These are phyloP conservation scores for Erythrolamprus reginae DNA, from an alignment of 2,113 vertebrate species.

Conservation along the genomic window DNA sequence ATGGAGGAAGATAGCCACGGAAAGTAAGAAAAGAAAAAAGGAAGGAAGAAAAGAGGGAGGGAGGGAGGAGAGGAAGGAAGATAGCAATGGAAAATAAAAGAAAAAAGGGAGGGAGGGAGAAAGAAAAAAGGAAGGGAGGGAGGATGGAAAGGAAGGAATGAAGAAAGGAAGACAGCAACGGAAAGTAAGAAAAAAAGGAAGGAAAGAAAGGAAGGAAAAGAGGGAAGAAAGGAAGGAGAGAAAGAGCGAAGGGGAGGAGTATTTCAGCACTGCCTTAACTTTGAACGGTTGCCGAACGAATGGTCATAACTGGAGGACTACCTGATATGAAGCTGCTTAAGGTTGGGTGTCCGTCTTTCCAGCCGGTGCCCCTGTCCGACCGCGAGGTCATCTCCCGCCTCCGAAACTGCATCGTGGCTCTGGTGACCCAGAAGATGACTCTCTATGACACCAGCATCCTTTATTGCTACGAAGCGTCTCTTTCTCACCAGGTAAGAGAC, in stretches of 20 bases:
- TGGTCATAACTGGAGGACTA: not conserved
- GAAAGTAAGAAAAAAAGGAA: too few relatives aligned
- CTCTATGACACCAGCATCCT: slow-evolving; percentile 94
- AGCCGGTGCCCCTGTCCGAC: slow-evolving; percentile 84
- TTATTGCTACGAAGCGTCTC: slow-evolving; percentile 93
- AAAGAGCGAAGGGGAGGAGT: not conserved
- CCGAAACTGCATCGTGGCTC: slow-evolving; percentile 87
- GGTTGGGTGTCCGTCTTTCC: not conserved
- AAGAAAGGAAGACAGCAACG: too few relatives aligned
- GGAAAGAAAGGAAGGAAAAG: too few relatives aligned
- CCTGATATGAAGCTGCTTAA: not conserved
- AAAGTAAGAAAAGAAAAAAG: too few relatives aligned
- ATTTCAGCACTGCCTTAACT: not conserved
- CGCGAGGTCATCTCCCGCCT: slow-evolving; percentile 93
- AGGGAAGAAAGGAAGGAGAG: too few relatives aligned
- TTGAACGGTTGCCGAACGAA: not conserved
- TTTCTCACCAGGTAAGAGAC: slow-evolving; percentile 82
- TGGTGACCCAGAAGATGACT: slow-evolving; percentile 83
- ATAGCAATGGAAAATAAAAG: too few relatives aligned
- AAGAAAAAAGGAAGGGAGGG: too few relatives aligned
- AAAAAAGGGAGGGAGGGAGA: too few relatives aligned
- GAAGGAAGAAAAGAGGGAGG: too few relatives aligned
- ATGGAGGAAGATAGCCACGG: too few relatives aligned
- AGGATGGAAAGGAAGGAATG: not conserved
- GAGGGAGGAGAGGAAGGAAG: too few relatives aligned